phyloP scores from a whole-genome alignment of 2,113 vertebrate species.

The Gobiocypris rarus region DNA sequence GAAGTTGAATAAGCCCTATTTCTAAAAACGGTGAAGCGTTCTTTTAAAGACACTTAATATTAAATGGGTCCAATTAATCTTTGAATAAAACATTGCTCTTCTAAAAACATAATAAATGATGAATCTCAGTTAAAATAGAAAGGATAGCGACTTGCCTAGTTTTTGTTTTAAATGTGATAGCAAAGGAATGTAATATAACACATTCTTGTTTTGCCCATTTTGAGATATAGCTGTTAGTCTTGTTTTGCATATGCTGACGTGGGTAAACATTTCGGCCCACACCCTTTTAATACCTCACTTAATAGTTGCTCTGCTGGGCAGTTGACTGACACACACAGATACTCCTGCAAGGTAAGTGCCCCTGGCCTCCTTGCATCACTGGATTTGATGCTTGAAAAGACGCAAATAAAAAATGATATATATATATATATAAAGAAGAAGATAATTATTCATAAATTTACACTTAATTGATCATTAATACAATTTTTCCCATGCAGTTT shows the following conservation, averaged over 20 bases:
- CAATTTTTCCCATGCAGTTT: not conserved
- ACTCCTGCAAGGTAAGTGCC: not conserved
- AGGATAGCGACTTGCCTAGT: too few relatives aligned
- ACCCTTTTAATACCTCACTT: not conserved
- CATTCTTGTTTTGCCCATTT: not conserved
- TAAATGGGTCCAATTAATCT: too few relatives aligned
- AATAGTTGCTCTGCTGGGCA: not conserved
- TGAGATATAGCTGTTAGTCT: not conserved
- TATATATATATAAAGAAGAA: not conserved
- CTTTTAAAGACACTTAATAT: too few relatives aligned
- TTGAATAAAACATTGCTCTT: too few relatives aligned
- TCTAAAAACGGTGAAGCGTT: too few relatives aligned
- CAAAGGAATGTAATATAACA: not conserved
- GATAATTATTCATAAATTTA: not conserved
- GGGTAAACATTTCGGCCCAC: not conserved
- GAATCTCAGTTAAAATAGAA: too few relatives aligned
- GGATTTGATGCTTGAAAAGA: not conserved
- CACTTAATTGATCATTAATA: not conserved
- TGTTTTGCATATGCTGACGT: constrained; percentile 12
- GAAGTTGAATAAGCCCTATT: too few relatives aligned
- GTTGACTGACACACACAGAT: not conserved
- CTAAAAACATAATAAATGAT: too few relatives aligned
- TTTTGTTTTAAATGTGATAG: too few relatives aligned
- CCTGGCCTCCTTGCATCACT: not conserved
- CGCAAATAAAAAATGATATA: not conserved